A percentile compares a stretch with the other conserved stretches of the same genome.
phyloP scores from a whole-genome alignment of 2,113 vertebrate species.

The Notothenia coriiceps region DNA sequence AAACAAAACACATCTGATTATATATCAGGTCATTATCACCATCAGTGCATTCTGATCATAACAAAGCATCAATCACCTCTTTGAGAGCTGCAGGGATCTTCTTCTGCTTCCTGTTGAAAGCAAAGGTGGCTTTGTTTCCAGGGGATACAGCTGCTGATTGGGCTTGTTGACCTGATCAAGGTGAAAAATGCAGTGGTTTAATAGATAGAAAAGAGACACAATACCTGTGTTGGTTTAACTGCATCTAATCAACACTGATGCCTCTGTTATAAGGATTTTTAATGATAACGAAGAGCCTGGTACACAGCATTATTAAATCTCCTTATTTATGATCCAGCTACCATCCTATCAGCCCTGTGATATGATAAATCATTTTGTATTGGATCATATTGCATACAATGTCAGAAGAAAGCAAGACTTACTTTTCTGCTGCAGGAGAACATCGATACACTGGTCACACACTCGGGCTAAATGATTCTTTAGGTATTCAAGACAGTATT shows the following conservation, averaged over 20 bases:
- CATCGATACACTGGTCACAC: constrained; percentile 92
- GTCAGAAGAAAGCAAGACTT: constrained; percentile 66
- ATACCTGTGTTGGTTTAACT: neutral
- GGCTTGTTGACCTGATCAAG: constrained; percentile 82
- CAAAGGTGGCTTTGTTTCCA: constrained; percentile 85
- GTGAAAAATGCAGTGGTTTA: neutral
- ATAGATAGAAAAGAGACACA: neutral
- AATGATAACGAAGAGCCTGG: no score
- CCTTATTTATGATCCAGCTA: no score
- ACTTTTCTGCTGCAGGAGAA: constrained; percentile 87
- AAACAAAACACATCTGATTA: constrained; percentile 38
- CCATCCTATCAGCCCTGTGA: no score
- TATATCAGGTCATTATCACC: neutral
- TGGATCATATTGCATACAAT: neutral
- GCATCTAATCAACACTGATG: neutral
- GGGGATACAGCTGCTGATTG: constrained; percentile 80
- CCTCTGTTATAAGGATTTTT: no score
- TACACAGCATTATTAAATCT: no score
- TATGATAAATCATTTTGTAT: no score
- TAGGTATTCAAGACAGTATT: constrained; percentile 91
- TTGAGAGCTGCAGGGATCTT: constrained; percentile 96
- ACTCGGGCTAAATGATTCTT: constrained; percentile 94
- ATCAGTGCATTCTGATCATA: neutral
- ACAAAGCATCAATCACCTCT: constrained; percentile 83
- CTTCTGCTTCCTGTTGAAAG: constrained; percentile 89